These are phyloP conservation scores for Philereme transversata DNA, from an alignment of 2,888 invertebrate species.

Conservation along the genomic window DNA sequence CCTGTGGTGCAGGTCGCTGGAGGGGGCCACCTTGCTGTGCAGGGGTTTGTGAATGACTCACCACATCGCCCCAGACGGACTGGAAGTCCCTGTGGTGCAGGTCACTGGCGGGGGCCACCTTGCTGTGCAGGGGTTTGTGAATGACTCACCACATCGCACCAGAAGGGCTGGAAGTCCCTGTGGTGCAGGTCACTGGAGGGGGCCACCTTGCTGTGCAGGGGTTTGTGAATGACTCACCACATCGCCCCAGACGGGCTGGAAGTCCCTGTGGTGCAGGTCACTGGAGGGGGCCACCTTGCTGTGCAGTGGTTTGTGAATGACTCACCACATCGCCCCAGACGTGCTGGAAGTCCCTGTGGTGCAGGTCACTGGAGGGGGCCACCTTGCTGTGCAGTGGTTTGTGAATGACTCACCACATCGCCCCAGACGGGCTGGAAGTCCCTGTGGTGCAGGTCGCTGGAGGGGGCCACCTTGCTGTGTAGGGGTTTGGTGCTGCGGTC, in stretches of 20 bases:
- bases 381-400: constrained; percentile 73
- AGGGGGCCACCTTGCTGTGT: constrained; percentile 48
- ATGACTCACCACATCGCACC: constrained; percentile 84
- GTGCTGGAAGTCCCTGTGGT: constrained; percentile 84
- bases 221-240: constrained; percentile 84
- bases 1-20: too few species aligned
- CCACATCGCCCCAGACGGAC: too few species aligned
- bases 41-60: too few species aligned
- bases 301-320: constrained; percentile 17
- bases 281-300: too few species aligned
- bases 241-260: constrained; percentile 59
- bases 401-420: constrained; percentile 77
- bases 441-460: constrained; percentile 65
- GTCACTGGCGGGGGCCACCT: too few species aligned
- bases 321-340: constrained; percentile 84
- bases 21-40: too few species aligned
- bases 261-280: too few species aligned
- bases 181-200: constrained; percentile 60
- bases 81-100: too few species aligned
- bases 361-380: constrained; percentile 57
- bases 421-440: constrained; percentile 86
- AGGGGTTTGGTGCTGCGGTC: constrained; percentile 86
- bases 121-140: too few species aligned
- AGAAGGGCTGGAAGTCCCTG: constrained; percentile 85
- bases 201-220: constrained; percentile 53